Percentiles rank a stretch among this genome's conserved stretches.
These are phyloP conservation scores for Alouatta palliata DNA, from an alignment of 2,113 vertebrate species.

Conservation along the genomic window DNA sequence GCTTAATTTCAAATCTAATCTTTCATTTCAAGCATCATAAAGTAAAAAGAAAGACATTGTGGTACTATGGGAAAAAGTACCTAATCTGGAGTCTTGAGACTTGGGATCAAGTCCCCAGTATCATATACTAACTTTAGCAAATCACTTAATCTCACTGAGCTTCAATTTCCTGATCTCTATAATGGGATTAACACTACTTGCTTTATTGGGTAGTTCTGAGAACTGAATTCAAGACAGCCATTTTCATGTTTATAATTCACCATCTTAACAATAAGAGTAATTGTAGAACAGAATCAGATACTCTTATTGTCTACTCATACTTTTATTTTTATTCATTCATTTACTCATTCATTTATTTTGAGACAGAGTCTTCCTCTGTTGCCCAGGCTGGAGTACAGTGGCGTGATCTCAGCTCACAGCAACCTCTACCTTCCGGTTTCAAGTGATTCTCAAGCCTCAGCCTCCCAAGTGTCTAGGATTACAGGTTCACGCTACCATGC, in stretches of 20 bases:
- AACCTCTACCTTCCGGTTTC: no score
- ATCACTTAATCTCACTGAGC: background rate
- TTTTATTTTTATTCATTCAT: background rate
- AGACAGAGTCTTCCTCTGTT: no score
- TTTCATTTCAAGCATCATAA: background rate
- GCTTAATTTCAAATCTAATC: constrained; percentile 22
- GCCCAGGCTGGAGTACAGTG: no score
- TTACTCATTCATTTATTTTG: no score
- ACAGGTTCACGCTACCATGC: no score
- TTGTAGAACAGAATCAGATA: background rate
- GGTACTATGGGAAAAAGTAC: background rate
- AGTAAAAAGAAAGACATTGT: background rate
- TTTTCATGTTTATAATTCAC: background rate
- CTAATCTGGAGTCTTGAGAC: background rate
- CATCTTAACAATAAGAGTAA: background rate
- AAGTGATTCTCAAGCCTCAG: no score
- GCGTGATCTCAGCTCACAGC: no score
- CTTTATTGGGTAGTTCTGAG: constrained; percentile 22
- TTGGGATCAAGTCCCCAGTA: background rate
- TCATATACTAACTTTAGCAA: constrained; percentile 51
- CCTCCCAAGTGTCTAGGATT: no score
- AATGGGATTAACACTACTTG: background rate
- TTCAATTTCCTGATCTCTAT: constrained; percentile 48
- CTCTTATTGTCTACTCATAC: background rate
- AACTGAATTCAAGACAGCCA: constrained; percentile 7